A percentile compares a stretch with the other conserved stretches of the same genome.
Evolutionary conservation across 2,113 vertebrate genomes (phyloP).

Genomic region (Nestor notabilis): DNA sequence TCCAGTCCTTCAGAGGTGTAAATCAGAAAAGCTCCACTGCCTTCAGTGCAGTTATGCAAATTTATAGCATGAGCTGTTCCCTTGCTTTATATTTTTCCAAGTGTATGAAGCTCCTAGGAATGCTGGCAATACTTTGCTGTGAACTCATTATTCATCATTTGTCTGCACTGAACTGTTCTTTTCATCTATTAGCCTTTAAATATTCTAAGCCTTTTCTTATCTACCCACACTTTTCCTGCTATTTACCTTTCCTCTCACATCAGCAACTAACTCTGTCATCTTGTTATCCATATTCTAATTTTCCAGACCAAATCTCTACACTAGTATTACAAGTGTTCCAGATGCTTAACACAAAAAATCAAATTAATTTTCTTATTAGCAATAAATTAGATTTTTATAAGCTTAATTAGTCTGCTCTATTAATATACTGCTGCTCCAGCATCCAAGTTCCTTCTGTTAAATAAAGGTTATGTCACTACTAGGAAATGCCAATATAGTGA

Average conservation of each 20-base stretch:
- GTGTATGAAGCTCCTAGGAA: neutral
- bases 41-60: neutral
- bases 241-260: slow-evolving; percentile 54
- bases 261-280: neutral
- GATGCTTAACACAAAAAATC: slow-evolving; percentile 49
- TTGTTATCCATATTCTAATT: slow-evolving; percentile 55
- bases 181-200: slow-evolving; percentile 40
- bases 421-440: neutral
- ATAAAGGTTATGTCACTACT: neutral
- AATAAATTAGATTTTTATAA: slow-evolving; percentile 66
- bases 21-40: neutral
- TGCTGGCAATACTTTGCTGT: neutral
- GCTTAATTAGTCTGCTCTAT: slow-evolving; percentile 61
- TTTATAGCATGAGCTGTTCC: neutral
- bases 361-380: slow-evolving; percentile 62
- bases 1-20: neutral
- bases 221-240: slow-evolving; percentile 11
- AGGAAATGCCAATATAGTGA: neutral
- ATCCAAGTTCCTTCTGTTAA: slow-evolving; percentile 23
- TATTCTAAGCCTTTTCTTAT: slow-evolving; percentile 44
- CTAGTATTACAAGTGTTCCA: slow-evolving; percentile 61
- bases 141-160: slow-evolving; percentile 52
- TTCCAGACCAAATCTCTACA: slow-evolving; percentile 57
- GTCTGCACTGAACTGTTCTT: slow-evolving; percentile 33
- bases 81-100: neutral